Percentiles rank a stretch among this genome's conserved stretches.
phyloP scores from a whole-genome alignment of 2,888 invertebrate genomes.

The Caenorhabditis becei region DNA sequence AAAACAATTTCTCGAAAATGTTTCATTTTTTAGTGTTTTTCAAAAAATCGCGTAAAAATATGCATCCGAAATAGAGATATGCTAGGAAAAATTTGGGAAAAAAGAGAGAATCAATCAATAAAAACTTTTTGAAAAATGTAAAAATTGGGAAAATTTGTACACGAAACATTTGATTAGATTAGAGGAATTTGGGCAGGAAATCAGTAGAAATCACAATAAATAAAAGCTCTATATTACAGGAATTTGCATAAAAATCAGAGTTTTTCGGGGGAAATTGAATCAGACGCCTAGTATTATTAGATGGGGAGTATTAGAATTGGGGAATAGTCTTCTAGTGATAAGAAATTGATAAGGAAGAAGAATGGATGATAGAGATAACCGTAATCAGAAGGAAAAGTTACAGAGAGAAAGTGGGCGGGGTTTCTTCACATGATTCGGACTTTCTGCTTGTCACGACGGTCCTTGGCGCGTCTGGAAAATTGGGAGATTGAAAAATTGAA shows the following conservation, averaged over 20 bases:
- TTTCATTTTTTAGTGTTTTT: too few relatives aligned
- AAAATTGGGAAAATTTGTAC: background rate
- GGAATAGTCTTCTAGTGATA: background rate
- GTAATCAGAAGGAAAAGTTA: slow-evolving; percentile 16
- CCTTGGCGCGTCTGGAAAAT: slow-evolving; percentile 67
- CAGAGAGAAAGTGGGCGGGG: background rate
- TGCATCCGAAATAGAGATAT: slow-evolving; percentile 10
- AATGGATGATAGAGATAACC: slow-evolving; percentile 4
- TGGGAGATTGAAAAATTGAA: background rate
- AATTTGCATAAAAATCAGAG: background rate
- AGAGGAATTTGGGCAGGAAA: too few relatives aligned
- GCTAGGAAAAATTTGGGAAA: background rate
- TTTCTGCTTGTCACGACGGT: slow-evolving; percentile 66
- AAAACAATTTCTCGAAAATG: background rate
- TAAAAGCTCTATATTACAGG: slow-evolving; percentile 47
- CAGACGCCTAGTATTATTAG: background rate
- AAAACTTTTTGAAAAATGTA: too few relatives aligned
- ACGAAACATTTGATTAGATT: too few relatives aligned
- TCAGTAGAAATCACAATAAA: slow-evolving; percentile 61
- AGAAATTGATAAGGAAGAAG: background rate
- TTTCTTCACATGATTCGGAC: slow-evolving; percentile 11
- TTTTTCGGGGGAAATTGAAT: background rate
- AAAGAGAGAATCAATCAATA: background rate
- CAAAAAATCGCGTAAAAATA: slow-evolving; percentile 6
- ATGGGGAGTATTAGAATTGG: background rate